Evolutionary conservation across 1,140 invertebrate genomes (phyloP).

Genomic region (Atta cephalotes): DNA sequence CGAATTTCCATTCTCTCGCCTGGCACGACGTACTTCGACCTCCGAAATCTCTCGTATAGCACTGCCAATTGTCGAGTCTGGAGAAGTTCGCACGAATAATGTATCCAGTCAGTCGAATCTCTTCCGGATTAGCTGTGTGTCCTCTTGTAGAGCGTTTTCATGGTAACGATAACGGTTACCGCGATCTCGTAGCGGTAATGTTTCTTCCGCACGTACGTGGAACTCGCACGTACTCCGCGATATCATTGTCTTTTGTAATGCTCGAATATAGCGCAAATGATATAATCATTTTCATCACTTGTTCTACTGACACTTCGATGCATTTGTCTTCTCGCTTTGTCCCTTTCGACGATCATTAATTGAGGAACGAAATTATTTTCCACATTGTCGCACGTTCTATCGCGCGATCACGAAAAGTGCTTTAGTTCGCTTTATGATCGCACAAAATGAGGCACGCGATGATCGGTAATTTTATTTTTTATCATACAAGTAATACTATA

Average conservation of each 20-base stretch:
- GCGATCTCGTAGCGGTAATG: not conserved
- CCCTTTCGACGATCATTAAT: not conserved
- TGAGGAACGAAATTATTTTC: conserved; percentile 28
- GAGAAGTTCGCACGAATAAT: conserved; percentile 32
- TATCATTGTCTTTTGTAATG: not conserved
- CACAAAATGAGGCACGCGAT: conserved; percentile 1
- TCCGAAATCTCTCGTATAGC: conserved; percentile 10
- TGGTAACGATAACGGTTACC: conserved; percentile 44
- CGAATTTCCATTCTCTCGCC: conserved; percentile 38
- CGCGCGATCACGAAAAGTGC: not conserved
- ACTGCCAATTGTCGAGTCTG: not conserved
- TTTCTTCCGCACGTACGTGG: conserved; percentile 18
- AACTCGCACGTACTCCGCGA: not conserved
- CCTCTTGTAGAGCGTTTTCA: not conserved
- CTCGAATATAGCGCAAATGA: not conserved
- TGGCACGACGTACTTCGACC: not conserved
- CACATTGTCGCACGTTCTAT: not conserved
- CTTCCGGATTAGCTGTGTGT: conserved; percentile 34
- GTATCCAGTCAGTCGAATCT: conserved; percentile 37
- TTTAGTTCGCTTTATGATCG: conserved; percentile 7
- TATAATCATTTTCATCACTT: not conserved
- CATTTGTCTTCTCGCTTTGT: conserved; percentile 6
- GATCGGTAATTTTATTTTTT: conserved; percentile 30
- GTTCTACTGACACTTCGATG: conserved; percentile 7
- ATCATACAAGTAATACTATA: conserved; percentile 31